phyloP scores from a whole-genome alignment of 2,113 vertebrate species.

The Ciconia stormi region DNA sequence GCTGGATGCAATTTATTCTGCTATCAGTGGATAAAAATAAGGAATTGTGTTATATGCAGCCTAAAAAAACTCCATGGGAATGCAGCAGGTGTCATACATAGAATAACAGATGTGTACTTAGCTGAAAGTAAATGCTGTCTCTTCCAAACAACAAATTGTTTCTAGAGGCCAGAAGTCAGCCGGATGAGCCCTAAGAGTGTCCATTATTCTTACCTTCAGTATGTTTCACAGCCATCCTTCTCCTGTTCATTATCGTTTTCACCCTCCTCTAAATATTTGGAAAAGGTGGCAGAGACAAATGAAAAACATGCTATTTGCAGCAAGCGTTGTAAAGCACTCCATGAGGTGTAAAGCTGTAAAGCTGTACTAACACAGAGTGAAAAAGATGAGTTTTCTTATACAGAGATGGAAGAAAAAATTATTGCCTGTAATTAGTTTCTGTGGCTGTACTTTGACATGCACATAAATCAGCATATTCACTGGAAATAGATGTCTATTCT shows the following conservation, averaged over 20 bases:
- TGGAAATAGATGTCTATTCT: background rate
- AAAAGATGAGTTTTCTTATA: background rate
- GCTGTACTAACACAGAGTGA: background rate
- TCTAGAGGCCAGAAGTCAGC: background rate
- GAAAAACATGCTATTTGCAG: background rate
- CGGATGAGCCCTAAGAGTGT: background rate
- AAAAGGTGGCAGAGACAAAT: background rate
- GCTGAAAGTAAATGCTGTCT: background rate
- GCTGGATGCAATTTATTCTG: background rate
- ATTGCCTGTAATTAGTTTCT: background rate
- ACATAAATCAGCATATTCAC: background rate
- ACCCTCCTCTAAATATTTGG: background rate
- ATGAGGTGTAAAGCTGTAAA: background rate
- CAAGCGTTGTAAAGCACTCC: background rate
- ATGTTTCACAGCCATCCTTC: background rate
- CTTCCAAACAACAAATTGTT: background rate
- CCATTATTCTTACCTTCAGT: background rate
- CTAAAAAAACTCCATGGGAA: background rate
- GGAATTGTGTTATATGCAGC: background rate
- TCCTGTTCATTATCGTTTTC: background rate
- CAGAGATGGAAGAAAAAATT: background rate
- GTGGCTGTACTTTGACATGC: background rate
- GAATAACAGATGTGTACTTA: background rate
- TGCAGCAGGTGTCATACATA: background rate
- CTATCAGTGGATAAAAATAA: background rate